Conservation (phyloP, 2,113 vertebrate species). For the Lepus americanus region DNA sequence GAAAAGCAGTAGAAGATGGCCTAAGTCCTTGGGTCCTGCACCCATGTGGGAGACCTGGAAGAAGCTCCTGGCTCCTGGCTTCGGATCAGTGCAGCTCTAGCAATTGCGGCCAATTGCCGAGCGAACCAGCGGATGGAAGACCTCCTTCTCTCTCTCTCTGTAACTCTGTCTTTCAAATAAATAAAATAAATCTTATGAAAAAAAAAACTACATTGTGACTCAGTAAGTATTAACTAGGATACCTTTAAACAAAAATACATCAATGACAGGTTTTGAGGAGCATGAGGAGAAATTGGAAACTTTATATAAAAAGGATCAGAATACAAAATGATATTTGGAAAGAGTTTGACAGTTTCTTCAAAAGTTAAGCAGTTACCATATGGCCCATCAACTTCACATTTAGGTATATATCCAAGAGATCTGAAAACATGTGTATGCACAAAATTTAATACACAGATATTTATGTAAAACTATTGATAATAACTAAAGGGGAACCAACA, state of each 20-base stretch:
- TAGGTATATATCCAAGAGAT: not conserved
- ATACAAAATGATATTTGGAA: not conserved
- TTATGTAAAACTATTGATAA: not conserved
- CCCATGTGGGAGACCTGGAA: too few species aligned
- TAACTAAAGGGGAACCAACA: not conserved
- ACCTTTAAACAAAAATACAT: not conserved
- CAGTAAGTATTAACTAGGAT: not conserved
- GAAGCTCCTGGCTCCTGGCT: too few species aligned
- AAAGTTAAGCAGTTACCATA: not conserved
- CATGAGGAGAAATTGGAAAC: not conserved
- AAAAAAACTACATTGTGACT: not conserved
- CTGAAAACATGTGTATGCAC: not conserved
- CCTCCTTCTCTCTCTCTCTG: not conserved
- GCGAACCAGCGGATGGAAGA: too few species aligned
- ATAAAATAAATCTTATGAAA: too few species aligned
- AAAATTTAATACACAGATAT: not conserved
- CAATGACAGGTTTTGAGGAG: not conserved
- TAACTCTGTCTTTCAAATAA: too few species aligned
- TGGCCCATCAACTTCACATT: not conserved
- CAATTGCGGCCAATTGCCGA: too few species aligned
- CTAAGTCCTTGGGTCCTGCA: too few species aligned
- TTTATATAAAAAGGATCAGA: not conserved
- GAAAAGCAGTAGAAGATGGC: too few species aligned
- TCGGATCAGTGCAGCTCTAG: too few species aligned
- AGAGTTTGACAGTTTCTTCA: not conserved